A percentile compares a stretch with the other conserved stretches of the same genome.
These are phyloP conservation scores for Coecobrya sp. DNA, from an alignment of 2,888 invertebrate species.

Conservation along the genomic window DNA sequence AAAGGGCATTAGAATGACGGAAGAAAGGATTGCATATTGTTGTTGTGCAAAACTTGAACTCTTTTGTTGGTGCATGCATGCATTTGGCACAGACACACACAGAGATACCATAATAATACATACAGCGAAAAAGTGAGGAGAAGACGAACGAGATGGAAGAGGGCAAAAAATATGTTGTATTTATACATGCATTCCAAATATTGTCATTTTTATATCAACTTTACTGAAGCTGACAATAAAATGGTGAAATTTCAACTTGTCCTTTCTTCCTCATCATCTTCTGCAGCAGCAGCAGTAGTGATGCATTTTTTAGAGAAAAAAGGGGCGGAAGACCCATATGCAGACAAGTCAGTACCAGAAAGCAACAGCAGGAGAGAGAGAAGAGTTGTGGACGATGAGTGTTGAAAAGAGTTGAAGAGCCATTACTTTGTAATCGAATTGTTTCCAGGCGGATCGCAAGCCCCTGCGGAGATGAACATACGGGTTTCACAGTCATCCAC, in stretches of 20 bases:
- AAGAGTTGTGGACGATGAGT: slow-evolving; percentile 72
- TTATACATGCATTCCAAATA: background rate
- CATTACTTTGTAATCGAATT: slow-evolving; percentile 86
- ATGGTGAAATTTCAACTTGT: background rate
- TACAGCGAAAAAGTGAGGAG: background rate
- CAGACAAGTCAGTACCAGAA: slow-evolving; percentile 45
- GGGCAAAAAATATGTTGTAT: background rate
- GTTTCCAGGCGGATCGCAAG: slow-evolving; percentile 84
- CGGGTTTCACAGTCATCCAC: slow-evolving; percentile 84
- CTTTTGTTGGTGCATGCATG: background rate
- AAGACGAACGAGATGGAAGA: background rate
- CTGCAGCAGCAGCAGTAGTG: background rate
- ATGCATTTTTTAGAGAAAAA: slow-evolving; percentile 16
- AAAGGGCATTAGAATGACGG: slow-evolving; percentile 68
- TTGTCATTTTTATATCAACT: slow-evolving; percentile 26
- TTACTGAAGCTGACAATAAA: too few relatives aligned
- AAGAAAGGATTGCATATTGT: slow-evolving; percentile 2
- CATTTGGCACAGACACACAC: background rate
- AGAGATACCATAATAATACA: background rate
- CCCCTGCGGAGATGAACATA: slow-evolving; percentile 86
- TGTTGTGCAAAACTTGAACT: slow-evolving; percentile 45
- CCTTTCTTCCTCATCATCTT: background rate
- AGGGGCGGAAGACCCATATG: slow-evolving; percentile 67
- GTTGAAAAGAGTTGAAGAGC: slow-evolving; percentile 85
- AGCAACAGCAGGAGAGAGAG: slow-evolving; percentile 35